Evolutionary conservation across 2,888 invertebrate species (phyloP).

Genomic region (Xylota segnis): DNA sequence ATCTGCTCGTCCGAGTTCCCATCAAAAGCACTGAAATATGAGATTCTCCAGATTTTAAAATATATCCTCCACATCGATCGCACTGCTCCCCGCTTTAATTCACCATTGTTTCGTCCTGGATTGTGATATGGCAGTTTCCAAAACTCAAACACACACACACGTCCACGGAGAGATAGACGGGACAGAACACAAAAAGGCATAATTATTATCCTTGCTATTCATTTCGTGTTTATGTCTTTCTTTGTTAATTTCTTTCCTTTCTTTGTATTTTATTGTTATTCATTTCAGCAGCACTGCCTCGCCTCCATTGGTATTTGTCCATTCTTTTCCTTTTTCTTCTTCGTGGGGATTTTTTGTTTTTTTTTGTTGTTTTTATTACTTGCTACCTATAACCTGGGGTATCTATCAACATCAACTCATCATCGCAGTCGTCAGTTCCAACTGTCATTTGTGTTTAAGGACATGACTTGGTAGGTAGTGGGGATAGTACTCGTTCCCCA

Average conservation of each 20-base stretch:
- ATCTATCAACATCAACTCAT: conserved; percentile 75
- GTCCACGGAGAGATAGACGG: conserved; percentile 3
- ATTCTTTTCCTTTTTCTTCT: neutral
- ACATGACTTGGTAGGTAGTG: conserved; percentile 27
- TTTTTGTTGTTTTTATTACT: conserved; percentile 58
- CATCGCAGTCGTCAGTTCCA: conserved; percentile 67
- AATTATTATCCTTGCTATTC: conserved; percentile 73
- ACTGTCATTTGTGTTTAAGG: conserved; percentile 75
- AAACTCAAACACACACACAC: conserved; percentile 12
- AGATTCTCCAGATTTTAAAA: conserved; percentile 30
- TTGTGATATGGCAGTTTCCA: conserved; percentile 27
- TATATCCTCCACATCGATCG: conserved; percentile 34
- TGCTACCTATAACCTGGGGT: conserved; percentile 73
- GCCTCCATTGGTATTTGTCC: conserved; percentile 11
- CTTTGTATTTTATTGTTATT: conserved; percentile 72
- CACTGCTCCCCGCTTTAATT: conserved; percentile 59
- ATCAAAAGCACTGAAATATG: conserved; percentile 55
- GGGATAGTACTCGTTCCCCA: conserved; percentile 17
- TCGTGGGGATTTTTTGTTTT: neutral
- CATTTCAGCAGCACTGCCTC: conserved; percentile 31
- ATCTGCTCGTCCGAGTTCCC: conserved; percentile 51
- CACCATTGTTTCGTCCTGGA: conserved; percentile 60
- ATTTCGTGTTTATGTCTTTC: conserved; percentile 68
- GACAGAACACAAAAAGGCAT: conserved; percentile 64
- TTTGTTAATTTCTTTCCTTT: conserved; percentile 67